Conservation (phyloP, 1,140 invertebrate species). For the Chironomus tepperi region DNA sequence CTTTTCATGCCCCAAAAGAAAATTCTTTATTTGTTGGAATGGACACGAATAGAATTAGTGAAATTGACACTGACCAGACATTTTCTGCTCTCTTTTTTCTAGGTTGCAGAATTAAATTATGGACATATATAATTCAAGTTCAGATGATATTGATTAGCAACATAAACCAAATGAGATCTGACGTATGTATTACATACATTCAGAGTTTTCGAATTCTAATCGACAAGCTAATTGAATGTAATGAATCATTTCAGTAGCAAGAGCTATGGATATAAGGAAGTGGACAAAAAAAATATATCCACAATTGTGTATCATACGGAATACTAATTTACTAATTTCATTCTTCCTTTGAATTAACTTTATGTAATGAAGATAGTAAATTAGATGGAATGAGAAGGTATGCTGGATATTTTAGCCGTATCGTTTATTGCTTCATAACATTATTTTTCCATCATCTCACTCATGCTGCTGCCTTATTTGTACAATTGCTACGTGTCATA, state of each 20-base stretch:
- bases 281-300: too few species aligned
- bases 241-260: background rate
- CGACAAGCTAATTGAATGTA: constrained; percentile 2
- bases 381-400: too few species aligned
- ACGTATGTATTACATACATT: background rate
- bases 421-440: too few species aligned
- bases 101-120: constrained; percentile 3
- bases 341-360: too few species aligned
- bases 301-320: background rate
- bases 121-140: too few species aligned
- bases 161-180: background rate
- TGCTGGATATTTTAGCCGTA: too few species aligned
- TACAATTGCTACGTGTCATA: too few species aligned
- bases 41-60: too few species aligned
- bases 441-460: too few species aligned
- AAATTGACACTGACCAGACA: constrained; percentile 7
- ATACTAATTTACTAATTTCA: background rate
- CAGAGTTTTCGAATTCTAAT: background rate
- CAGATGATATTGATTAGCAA: background rate
- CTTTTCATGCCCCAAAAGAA: background rate
- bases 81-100: background rate
- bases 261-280: too few species aligned
- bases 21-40: background rate
- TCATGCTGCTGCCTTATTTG: too few species aligned
- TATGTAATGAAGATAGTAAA: too few species aligned